Percentiles rank a stretch among this genome's conserved stretches.
Evolutionary conservation across 2,888 invertebrate species (phyloP).

Genomic region (Brachyopa scutellaris): DNA sequence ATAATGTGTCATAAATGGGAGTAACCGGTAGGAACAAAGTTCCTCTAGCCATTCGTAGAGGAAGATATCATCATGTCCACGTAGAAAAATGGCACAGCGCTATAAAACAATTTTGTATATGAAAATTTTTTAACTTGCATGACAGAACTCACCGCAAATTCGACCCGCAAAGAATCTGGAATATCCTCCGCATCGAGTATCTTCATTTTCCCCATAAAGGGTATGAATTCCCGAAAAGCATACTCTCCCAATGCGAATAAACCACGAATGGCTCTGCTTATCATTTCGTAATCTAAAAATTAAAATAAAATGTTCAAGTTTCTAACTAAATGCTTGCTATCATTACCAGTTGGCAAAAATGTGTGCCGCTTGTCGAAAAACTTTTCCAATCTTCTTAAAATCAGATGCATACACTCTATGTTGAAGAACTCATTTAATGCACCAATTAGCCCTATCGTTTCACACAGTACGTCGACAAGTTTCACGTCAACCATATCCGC

Average conservation of each 20-base stretch:
- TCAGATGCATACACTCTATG: slow-evolving; percentile 78
- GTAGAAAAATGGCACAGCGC: slow-evolving; percentile 78
- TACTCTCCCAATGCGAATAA: slow-evolving; percentile 80
- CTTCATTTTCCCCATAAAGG: slow-evolving; percentile 79
- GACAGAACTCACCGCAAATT: slow-evolving; percentile 75
- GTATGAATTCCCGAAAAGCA: slow-evolving; percentile 80
- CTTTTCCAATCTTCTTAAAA: slow-evolving; percentile 77
- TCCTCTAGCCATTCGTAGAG: slow-evolving; percentile 81
- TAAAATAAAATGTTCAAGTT: background rate
- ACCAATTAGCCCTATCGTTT: slow-evolving; percentile 79
- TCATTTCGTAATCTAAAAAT: slow-evolving; percentile 78
- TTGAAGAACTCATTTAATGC: slow-evolving; percentile 79
- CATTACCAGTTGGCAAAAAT: slow-evolving; percentile 76
- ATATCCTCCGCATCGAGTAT: slow-evolving; percentile 76
- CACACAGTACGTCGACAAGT: slow-evolving; percentile 78
- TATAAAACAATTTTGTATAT: slow-evolving; percentile 68
- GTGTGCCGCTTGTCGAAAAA: slow-evolving; percentile 78
- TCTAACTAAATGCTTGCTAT: background rate
- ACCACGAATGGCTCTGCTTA: slow-evolving; percentile 78
- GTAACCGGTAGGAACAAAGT: slow-evolving; percentile 78
- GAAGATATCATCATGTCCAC: slow-evolving; percentile 79
- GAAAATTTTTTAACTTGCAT: no score
- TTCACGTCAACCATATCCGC: slow-evolving; percentile 77
- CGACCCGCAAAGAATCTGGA: slow-evolving; percentile 77
- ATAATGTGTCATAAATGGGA: slow-evolving; percentile 80